Base-by-base conservation (phyloP, 2,888 invertebrate genomes). In the Gastrophysa polygoni region DNA sequence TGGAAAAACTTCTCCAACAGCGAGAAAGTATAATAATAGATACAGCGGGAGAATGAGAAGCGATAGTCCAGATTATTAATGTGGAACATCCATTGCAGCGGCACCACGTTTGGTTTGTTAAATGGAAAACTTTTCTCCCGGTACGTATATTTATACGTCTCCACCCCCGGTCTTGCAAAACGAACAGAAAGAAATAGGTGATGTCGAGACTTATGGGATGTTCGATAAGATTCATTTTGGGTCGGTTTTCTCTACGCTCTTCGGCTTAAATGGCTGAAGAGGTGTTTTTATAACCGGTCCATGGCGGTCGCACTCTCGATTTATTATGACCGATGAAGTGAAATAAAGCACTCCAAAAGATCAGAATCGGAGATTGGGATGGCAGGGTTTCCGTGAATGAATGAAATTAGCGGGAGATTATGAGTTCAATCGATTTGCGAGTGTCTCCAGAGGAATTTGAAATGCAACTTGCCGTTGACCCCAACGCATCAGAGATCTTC, bases 141-240 rank as follows among this genome's bases (percentile, higher is more conserved):
- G 75, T 76, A 77, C 79, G 79, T 77, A 77, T 78, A 80, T 80
- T 80, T 80, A 80, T 80, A 81, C 79, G 80, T 79, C 80, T 78
- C 80, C 78, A 77, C 80, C 78, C 78, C 75, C 76, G 71, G 71
- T 74, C 78, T 71, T 82, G 80, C 80, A 79, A 79, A 75, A 74
- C 74, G 76, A 73, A 74, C 51, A 79, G 78, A 81, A 81, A 82
- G 81, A 82, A 82, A 80, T 81, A 82, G 82, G 82, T 81, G 82
- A 82, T 82, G 82, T 80, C 80, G 79, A 82, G 82, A 83, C 81
- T 82, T 83, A 83, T 82, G 82, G 82, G 81, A 81, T 78, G 81
- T 78, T 80, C 82, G 82, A 83, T 82, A 83, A 82, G 82, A 82
- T 82, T 82, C 82, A 82, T 83, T 83, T 82, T 81, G 76, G 73